A percentile compares a stretch with the other conserved stretches of the same genome.
These are phyloP conservation scores for Plebejus argus DNA, from an alignment of 2,888 invertebrate species.

Conservation along the genomic window DNA sequence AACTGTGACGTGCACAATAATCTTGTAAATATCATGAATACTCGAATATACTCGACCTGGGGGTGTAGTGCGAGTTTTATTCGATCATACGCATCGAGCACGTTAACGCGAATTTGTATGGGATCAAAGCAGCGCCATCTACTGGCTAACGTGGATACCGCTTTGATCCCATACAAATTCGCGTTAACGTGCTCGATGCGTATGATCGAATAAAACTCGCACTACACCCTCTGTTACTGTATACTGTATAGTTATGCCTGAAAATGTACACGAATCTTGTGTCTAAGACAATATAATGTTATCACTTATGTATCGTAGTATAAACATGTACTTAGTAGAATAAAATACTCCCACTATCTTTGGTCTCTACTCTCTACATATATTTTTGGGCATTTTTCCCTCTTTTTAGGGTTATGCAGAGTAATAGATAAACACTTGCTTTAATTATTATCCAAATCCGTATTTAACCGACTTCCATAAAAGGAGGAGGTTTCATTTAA, in stretches of 20 bases:
- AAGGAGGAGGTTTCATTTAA: neutral
- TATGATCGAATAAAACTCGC: too few species aligned
- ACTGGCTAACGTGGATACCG: too few species aligned
- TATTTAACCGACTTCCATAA: neutral
- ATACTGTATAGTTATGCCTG: slow-evolving; percentile 39
- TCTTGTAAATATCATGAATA: slow-evolving; percentile 57
- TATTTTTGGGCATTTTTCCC: neutral
- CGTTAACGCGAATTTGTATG: too few species aligned
- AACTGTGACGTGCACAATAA: slow-evolving; percentile 79
- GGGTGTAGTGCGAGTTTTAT: too few species aligned
- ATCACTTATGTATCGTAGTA: neutral
- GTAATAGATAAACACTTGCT: neutral
- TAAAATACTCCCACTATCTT: neutral
- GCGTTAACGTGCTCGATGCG: too few species aligned
- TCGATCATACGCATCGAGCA: too few species aligned
- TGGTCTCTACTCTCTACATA: neutral
- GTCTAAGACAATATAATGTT: slow-evolving; percentile 29
- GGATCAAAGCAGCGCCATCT: too few species aligned
- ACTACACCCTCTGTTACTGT: too few species aligned
- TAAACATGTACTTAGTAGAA: neutral
- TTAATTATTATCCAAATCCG: neutral
- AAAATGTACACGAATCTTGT: slow-evolving; percentile 46
- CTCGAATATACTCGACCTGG: slow-evolving; percentile 32
- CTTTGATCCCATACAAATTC: too few species aligned
- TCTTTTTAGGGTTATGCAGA: neutral